Base-by-base conservation (phyloP, 2,113 vertebrate species). In the Candoia aspera region DNA sequence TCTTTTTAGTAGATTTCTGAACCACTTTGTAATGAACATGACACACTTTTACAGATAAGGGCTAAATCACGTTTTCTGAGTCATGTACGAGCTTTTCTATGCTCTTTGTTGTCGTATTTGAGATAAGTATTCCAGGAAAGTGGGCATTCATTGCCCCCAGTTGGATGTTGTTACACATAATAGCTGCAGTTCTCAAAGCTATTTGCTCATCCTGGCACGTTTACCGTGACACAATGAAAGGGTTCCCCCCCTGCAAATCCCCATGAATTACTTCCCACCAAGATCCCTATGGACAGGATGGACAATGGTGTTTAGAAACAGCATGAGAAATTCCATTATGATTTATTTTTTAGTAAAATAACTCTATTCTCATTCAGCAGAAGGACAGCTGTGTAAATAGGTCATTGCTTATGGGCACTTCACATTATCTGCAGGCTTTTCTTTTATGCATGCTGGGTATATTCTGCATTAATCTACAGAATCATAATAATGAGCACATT, bases 321-420 rank as follows among this genome's bases (percentile, higher is more conserved):
- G 58, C 46, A 92, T 88, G 64, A 90, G 24, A 92, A 93, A 95
- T 95, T 97, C 91, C 94, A 92, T 93, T 95, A 94, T 91, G 85
- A 29, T 90, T 87, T 85, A 91, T 95, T 96, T 96, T 95, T 95
- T 92, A 89, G 91, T 91, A 88, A 64, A 93, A 93, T 86, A 93
- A 23, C 90, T 86, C 2, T 3, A 1, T 64, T 84, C 90, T 86
- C 90, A 89, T 92, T 93, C 79, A 90, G 85, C 90, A 94, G 91
- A 83, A 49, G 90, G 87, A 29, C 96, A 97, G 94, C 94, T 97
- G 95, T 96, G 89, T 94, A 96, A 96, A 97, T 94, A 97, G 94
- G 79, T 24, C 53, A 84, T n/a, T 53, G 26, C 26, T 89, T 93
- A 46, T 57, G n/a, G 86, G 17, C n/a, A 33, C 23, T 29, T 23